phyloP scores from a whole-genome alignment of 2,113 vertebrate genomes.

The Girardinichthys multiradiatus region DNA sequence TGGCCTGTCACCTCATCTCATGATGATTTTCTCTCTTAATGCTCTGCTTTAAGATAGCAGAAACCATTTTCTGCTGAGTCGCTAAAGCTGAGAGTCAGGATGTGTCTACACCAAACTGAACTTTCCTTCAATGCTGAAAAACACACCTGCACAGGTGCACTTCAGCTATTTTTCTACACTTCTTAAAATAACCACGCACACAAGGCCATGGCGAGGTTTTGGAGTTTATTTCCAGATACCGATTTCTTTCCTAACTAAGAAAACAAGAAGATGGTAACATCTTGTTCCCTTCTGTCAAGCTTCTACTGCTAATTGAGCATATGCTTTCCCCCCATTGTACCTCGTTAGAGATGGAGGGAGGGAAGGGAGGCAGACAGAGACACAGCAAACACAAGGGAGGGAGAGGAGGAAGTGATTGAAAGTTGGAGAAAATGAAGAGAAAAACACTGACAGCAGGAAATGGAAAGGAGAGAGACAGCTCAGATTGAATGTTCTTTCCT shows the following conservation, averaged over 20 bases:
- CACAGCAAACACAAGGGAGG: not conserved
- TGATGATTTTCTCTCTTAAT: not conserved
- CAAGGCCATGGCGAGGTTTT: not conserved
- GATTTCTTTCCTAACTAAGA: constrained; percentile 14
- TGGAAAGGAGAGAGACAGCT: not conserved
- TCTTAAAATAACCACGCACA: constrained; percentile 1
- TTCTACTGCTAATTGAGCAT: constrained; percentile 56
- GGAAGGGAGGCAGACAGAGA: not conserved
- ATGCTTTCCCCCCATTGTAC: constrained; percentile 25
- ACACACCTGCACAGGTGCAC: constrained; percentile 12
- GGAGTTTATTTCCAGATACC: not conserved
- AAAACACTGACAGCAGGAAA: not conserved
- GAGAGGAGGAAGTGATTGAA: not conserved
- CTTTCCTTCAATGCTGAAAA: not conserved
- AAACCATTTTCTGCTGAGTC: constrained; percentile 2
- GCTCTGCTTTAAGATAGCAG: not conserved
- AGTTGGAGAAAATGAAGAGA: not conserved
- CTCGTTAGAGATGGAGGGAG: not conserved
- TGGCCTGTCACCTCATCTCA: not conserved
- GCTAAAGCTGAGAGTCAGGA: not conserved
- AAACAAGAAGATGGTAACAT: constrained; percentile 53
- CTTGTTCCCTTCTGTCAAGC: constrained; percentile 45
- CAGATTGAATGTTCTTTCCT: not conserved
- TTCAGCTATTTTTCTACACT: not conserved
- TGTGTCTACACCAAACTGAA: not conserved